Base-by-base conservation (phyloP, 2,797 vertebrate species). In the Echeneis naucrates region DNA sequence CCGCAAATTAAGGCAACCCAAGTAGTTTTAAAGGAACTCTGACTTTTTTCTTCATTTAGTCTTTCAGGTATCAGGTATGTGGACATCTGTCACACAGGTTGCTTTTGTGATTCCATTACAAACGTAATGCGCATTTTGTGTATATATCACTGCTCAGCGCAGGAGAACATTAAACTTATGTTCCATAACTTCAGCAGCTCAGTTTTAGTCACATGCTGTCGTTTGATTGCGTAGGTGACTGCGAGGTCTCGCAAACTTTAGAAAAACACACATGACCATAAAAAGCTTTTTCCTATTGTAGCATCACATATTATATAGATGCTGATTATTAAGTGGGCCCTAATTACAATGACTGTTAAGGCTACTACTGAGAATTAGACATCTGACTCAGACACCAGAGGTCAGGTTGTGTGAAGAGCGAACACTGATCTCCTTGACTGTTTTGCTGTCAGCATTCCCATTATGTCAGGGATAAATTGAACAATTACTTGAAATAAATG, bases 81-180 rank as follows among this genome's bases (percentile, higher is more conserved):
- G 2, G 16, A n/a, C n/a, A n/a, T 58, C 33, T 33, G 32, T 44
- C 23, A 59, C 16, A 13, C 14, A 10, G 26, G 7, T 42, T 42
- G 27, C 45, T 47, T 16, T 59, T 26, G 19, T 35, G 32, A 23
- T 47, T 47, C 45, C 27, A 50, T 74, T 4, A 54, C 44, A 24
- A 24, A 38, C 65, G 52, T 68, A 65, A 30, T n/a, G 37, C 58
- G 74, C 50, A 21, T 42, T 35, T 54, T 55, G 26, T 60, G n/a
- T 44, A 23, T 2, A 17, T 14, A 14, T 62, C 17, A n/a, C 19
- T 57, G 23, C 35, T 26, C 14, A 24, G 55, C 33, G 23, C 33
- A 16, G 12, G 14, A 30, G 17, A 52, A 24, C 26, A 16, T 16
- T 23, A 26, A 6, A 16, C 13, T 8, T 14, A 17, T 24, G 11